Percentiles rank a stretch among this genome's conserved stretches.
Conservation (phyloP, 2,797 vertebrate genomes). For the Platalea minor region DNA sequence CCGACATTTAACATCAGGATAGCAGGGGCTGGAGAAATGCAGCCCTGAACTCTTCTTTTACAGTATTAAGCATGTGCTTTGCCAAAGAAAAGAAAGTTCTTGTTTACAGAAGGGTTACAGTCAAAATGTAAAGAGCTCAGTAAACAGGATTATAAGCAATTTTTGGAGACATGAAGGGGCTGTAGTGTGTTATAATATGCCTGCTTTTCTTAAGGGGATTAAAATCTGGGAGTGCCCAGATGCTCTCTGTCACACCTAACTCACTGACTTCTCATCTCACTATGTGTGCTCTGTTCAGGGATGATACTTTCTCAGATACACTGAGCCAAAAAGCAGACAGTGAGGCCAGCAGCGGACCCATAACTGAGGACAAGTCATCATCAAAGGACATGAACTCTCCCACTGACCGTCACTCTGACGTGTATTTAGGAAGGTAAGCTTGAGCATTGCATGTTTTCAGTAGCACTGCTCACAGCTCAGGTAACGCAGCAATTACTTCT, state of each 20-base stretch:
- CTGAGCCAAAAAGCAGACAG: conserved; percentile 98
- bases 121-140: neutral
- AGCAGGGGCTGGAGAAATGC: neutral
- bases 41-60: neutral
- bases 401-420: conserved; percentile 86
- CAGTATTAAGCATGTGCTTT: neutral
- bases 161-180: neutral
- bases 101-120: neutral
- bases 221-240: neutral
- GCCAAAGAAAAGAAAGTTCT: neutral
- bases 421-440: conserved; percentile 85
- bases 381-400: conserved; percentile 91
- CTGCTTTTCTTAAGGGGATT: neutral
- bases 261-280: neutral
- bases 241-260: neutral
- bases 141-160: neutral
- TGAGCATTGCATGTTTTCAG: neutral
- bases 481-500: neutral
- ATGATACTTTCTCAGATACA: conserved; percentile 96
- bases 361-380: conserved; percentile 90
- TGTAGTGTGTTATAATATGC: neutral
- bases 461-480: neutral
- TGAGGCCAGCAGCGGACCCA: conserved; percentile 92
- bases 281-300: conserved; percentile 76
- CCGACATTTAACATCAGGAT: neutral